Evolutionary conservation across 2,888 invertebrate species (phyloP).

Genomic region (Spilarctia lutea): DNA sequence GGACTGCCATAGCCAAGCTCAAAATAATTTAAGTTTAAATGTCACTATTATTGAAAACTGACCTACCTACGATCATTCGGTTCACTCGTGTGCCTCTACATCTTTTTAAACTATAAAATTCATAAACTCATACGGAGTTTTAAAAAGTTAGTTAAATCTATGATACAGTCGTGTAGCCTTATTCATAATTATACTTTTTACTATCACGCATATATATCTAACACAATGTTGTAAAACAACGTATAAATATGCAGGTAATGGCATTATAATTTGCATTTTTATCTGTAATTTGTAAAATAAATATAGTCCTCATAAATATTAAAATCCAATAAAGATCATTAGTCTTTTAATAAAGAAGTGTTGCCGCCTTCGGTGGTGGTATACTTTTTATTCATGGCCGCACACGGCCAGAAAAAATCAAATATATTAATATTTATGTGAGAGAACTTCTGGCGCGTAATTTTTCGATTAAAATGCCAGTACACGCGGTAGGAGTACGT

Average conservation of each 20-base stretch:
- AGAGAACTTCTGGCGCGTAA: slow-evolving; percentile 35
- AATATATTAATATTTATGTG: slow-evolving; percentile 47
- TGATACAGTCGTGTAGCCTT: neutral
- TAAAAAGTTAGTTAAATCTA: neutral
- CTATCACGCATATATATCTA: slow-evolving; percentile 3
- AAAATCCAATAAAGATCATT: slow-evolving; percentile 39
- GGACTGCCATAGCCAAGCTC: no score
- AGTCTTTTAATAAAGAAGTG: slow-evolving; percentile 50
- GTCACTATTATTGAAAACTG: no score
- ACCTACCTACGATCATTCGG: neutral
- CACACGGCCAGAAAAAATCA: slow-evolving; percentile 34
- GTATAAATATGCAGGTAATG: neutral
- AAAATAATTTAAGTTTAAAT: no score
- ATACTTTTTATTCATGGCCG: slow-evolving; percentile 45
- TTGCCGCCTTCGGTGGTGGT: slow-evolving; percentile 41
- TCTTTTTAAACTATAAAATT: neutral
- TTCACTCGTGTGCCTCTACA: neutral
- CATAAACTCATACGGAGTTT: neutral
- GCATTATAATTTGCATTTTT: neutral
- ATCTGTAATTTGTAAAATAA: slow-evolving; percentile 44
- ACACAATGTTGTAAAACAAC: neutral
- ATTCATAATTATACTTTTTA: neutral
- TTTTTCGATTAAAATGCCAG: slow-evolving; percentile 49
- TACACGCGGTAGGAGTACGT: slow-evolving; percentile 32
- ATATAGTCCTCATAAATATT: slow-evolving; percentile 48